Base-by-base conservation (phyloP, 2,797 vertebrate genomes). In the Platyrinchus mystaceus region DNA sequence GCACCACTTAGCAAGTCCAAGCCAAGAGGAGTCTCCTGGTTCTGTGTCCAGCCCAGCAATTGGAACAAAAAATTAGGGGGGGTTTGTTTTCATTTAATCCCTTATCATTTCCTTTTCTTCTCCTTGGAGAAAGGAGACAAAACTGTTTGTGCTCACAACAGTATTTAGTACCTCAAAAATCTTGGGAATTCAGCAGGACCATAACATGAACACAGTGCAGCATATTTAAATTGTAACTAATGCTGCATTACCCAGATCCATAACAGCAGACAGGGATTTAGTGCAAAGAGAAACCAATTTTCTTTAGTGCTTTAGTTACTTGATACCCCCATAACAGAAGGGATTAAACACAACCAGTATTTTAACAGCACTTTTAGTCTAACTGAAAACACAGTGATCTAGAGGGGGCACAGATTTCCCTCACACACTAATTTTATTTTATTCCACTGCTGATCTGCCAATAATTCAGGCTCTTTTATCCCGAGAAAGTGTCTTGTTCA, bases 241-340 rank as follows among this genome's bases (percentile, higher is more conserved):
- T 18, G 91, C 79, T 92, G 37, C 26, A 53, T 68, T 93, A 95
- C 73, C 79, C 58, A 59, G 73, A 92, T 93, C 87, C 58, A 39
- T 88, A 93, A 87, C 81, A 69, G 86, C 82, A 82, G 91, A 88
- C 82, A 86, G 93, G 95, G 93, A 90, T 95, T 81, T 84, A 84
- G 93, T n/a, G 77, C 92, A 91, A 92, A 97, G 80, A 93, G 92
- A 97, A 96, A 96, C 95, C 96, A 97, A 97, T 98, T 97, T 97
- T 91, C 97, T 96, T 97, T 97, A 97, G 97, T 97, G 97, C 96
- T 96, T 94, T 28, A 75, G 92, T 90, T 88, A 95, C 83, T 53
- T 85, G 90, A 94, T 94, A 97, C 78, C 83, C 79, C 74, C 71
- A 27, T 64, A 96, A 96, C 63, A 85, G 95, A 84, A 96, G 3